Evolutionary conservation across 2,888 invertebrate genomes (phyloP).

Genomic region (Epinotia bilunana): DNA sequence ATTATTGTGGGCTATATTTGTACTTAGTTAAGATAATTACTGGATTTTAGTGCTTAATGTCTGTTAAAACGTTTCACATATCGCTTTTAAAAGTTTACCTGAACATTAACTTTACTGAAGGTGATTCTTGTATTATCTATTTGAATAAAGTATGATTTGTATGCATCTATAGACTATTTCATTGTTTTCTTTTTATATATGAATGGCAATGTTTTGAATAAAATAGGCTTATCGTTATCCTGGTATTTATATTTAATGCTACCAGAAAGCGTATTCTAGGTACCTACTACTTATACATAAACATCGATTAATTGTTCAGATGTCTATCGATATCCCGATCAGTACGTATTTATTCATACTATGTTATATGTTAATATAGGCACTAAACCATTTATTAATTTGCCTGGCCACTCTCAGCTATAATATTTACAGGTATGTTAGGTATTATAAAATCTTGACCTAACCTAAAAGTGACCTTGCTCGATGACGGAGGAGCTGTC

Average conservation of each 20-base stretch:
- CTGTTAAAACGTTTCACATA: slow-evolving; percentile 29
- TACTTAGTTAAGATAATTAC: slow-evolving; percentile 43
- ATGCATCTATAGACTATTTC: not conserved
- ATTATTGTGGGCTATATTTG: slow-evolving; percentile 43
- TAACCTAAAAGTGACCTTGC: slow-evolving; percentile 58
- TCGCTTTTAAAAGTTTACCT: slow-evolving; percentile 12
- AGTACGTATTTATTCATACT: too few species aligned
- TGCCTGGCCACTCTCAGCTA: not conserved
- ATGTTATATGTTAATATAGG: not conserved
- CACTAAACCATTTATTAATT: not conserved
- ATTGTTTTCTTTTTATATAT: not conserved
- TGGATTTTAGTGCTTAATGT: slow-evolving; percentile 39
- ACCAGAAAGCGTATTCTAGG: not conserved
- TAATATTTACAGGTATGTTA: not conserved
- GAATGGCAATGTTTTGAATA: not conserved
- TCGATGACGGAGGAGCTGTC: slow-evolving; percentile 68
- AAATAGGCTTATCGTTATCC: not conserved
- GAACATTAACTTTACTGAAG: not conserved
- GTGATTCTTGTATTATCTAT: not conserved
- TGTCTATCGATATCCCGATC: too few species aligned
- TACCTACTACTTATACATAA: too few species aligned
- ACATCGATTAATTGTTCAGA: too few species aligned
- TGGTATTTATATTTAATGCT: too few species aligned
- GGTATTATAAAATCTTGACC: slow-evolving; percentile 9
- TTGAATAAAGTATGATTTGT: not conserved